phyloP scores from a whole-genome alignment of 2,113 vertebrate genomes.

The Steatornis caripensis region DNA sequence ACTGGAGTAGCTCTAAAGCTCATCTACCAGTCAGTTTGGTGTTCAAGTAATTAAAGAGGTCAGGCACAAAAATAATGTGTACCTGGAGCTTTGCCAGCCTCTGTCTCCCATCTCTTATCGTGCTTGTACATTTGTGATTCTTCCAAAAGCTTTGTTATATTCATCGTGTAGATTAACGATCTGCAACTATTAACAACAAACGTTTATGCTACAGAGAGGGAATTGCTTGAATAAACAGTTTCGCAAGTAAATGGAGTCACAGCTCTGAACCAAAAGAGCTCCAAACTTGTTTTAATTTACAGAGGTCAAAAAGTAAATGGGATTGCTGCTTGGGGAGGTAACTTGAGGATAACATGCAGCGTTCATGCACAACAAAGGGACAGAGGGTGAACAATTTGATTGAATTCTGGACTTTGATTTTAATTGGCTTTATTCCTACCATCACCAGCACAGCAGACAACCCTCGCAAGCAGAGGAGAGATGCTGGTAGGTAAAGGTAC shows the following conservation, averaged over 20 bases:
- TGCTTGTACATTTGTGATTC: slow-evolving; percentile 49
- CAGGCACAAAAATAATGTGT: neutral
- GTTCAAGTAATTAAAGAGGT: slow-evolving; percentile 53
- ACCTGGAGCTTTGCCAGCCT: slow-evolving; percentile 49
- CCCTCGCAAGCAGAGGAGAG: neutral
- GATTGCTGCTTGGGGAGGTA: slow-evolving; percentile 40
- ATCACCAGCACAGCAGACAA: neutral
- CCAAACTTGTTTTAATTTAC: slow-evolving; percentile 64
- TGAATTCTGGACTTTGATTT: slow-evolving; percentile 15
- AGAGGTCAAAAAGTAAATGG: slow-evolving; percentile 60
- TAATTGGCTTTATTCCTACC: slow-evolving; percentile 31
- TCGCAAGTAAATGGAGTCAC: slow-evolving; percentile 56
- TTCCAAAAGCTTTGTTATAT: slow-evolving; percentile 52
- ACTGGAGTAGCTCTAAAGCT: slow-evolving; percentile 18
- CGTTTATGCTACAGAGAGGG: slow-evolving; percentile 62
- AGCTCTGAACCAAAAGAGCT: slow-evolving; percentile 37
- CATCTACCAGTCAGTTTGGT: neutral
- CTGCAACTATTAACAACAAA: slow-evolving; percentile 63
- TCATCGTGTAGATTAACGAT: slow-evolving; percentile 55
- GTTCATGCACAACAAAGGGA: slow-evolving; percentile 17
- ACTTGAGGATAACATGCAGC: slow-evolving; percentile 4
- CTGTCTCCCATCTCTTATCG: slow-evolving; percentile 50
- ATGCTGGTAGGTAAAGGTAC: neutral
- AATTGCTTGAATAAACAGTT: slow-evolving; percentile 64
- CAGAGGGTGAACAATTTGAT: slow-evolving; percentile 20